Base-by-base conservation (phyloP, 2,888 invertebrate species). In the Ametastegia equiseti region DNA sequence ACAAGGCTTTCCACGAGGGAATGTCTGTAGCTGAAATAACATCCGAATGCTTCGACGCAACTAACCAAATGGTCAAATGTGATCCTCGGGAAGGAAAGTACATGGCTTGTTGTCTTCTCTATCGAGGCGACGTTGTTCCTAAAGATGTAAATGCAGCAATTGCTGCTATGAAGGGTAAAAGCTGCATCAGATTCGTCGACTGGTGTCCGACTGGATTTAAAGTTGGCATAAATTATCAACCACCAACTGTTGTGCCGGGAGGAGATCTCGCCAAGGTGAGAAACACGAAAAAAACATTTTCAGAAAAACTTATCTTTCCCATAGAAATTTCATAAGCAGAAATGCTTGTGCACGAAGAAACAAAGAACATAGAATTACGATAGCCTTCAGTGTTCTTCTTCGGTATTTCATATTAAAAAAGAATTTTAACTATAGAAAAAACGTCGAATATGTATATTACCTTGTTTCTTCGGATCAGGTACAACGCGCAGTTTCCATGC, bases 161-260 rank as follows among this genome's bases (percentile, higher is more conserved):
- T 80, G 96, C 96, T 0, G 94, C 94, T 77, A 96, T 97, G 93
- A 97, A 97, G 91, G 94, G 94, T 0, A 94, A 95, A 85, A 94
- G 95, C 86, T 94, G 94, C 77, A 96, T 98, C 80, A 95, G 96
- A 84, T 98, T 98, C 89, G 98, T 98, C n/a, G 97, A 98, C 89
- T 98, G 97, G 97, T 97, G 97, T 90, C 98, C 98, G 1, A 98
- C 98, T 7, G 98, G 98, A 0, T 98, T 98, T 90, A 97, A 97
- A 93, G 96, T 96, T 54, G 92, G 92, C 1, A 93, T 93, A 36
- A 93, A 93, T 86, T 93, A 93, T 84, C 93, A 90, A 71, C 89
- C 91, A 6, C 91, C 90, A 0, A 91, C 91, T 1, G 88, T 89
- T 6, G 90, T 91, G 2, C 91, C 91, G 1, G 89, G 88, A 7